Base-by-base conservation (phyloP, 2,797 vertebrate species). In the Melanitta fusca region DNA sequence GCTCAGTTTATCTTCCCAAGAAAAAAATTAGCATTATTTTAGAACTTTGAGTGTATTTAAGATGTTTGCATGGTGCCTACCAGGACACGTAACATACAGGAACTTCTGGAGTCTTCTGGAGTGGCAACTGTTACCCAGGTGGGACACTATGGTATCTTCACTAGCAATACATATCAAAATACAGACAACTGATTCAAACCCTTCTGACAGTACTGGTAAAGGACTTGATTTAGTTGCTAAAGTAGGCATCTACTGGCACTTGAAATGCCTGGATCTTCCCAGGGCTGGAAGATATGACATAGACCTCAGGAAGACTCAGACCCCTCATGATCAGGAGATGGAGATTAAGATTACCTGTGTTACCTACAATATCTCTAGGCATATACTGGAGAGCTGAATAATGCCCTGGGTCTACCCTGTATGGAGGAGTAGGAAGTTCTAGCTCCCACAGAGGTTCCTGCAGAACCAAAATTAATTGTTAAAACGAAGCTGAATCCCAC, bases 361-460 rank as follows among this genome's bases (percentile, higher is more conserved):
- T 57, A 41, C 36, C 36, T 11, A 11, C 22, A 32, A 1, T 8
- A 65, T 38, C 25, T 43, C 43, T 43, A 43, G 43, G 43, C 43
- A 43, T 19, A 43, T 43, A 20, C 25, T 8, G 30, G 28, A 30
- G 30, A 87, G 16, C 18, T 58, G 34, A 65, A 75, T 54, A 32
- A 54, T 84, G 3, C 45, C 41, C 10, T 19, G 8, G 34, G 58
- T 39, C 34, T 3, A 0, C 32, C 18, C 6, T 10, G 3, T 4
- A 11, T 5, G 7, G 19, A 43, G 7, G 24, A 57, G 6, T 16
- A 60, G 2, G 5, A 69, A 78, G n/a, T 45, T 62, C 64, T 5
- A 39, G 6, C 13, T 80, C 17, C 49, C 71, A 20, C 7, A 70
- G 30, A 64, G 24, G 3, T 2, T 13, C 8, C 32, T 41, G 51